phyloP scores from a whole-genome alignment of 2,113 vertebrate species.

The Cavia porcellus region DNA sequence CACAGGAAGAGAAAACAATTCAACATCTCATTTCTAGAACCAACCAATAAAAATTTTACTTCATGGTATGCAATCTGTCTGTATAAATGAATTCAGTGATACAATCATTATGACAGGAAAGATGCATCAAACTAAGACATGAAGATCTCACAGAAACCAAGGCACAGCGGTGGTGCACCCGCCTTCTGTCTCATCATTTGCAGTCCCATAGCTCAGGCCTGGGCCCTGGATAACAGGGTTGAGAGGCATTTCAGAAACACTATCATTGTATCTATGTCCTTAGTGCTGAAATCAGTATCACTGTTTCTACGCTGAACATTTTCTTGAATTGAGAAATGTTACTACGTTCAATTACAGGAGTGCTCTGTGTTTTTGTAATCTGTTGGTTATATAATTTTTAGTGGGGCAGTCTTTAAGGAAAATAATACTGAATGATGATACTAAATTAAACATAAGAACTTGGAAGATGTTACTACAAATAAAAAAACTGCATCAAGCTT shows the following conservation, averaged over 20 bases:
- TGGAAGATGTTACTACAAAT: background rate
- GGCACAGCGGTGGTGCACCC: too few relatives aligned
- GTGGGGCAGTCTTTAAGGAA: background rate
- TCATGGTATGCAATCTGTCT: background rate
- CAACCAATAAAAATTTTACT: background rate
- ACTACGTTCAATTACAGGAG: background rate
- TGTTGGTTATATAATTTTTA: background rate
- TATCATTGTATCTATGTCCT: background rate
- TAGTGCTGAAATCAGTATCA: background rate
- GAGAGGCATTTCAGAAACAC: background rate
- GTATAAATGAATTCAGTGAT: background rate
- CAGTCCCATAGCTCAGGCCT: too few relatives aligned
- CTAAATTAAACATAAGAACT: background rate
- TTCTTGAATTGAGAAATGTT: background rate
- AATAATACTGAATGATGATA: background rate
- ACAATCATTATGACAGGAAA: background rate
- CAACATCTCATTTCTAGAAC: background rate
- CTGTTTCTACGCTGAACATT: background rate
- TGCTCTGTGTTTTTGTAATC: background rate
- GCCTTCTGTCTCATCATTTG: background rate
- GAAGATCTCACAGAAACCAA: background rate
- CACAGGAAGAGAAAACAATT: background rate
- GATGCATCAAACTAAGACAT: background rate
- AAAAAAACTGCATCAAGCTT: background rate
- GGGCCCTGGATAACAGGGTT: background rate